phyloP scores from a whole-genome alignment of 2,113 vertebrate genomes.

The Alouatta palliata region DNA sequence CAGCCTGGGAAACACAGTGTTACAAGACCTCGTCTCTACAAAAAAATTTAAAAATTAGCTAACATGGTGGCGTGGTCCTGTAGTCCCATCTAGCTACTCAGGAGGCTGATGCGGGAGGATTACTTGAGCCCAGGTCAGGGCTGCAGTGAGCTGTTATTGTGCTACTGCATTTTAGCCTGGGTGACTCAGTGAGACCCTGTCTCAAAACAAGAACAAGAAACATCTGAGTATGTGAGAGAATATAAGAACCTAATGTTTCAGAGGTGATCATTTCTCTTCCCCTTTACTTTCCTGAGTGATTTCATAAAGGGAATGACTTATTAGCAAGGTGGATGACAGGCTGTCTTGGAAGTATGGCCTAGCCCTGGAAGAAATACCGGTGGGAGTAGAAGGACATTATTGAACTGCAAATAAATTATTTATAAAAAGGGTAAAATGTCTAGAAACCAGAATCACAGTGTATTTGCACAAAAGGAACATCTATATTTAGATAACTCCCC shows the following conservation, averaged over 20 bases:
- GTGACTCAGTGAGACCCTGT: not conserved
- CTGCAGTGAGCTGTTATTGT: not conserved
- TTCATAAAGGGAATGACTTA: not conserved
- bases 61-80: not conserved
- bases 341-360: not conserved
- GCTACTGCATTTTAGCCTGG: not conserved
- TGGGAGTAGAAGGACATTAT: accelerated
- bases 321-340: not conserved
- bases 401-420: not conserved
- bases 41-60: not conserved
- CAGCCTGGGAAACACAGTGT: not conserved
- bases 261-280: not conserved
- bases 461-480: not conserved
- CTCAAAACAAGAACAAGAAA: not conserved
- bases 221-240: not conserved
- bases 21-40: not conserved
- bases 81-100: not conserved
- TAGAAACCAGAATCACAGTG: not conserved
- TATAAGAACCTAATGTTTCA: not conserved
- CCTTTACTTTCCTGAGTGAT: not conserved
- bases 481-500: not conserved
- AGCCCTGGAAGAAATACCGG: not conserved
- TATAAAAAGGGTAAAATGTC: not conserved
- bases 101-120: not conserved
- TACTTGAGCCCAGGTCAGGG: not conserved